These are phyloP conservation scores for Alloplasta piceator DNA, from an alignment of 2,888 invertebrate genomes.

Conservation along the genomic window DNA sequence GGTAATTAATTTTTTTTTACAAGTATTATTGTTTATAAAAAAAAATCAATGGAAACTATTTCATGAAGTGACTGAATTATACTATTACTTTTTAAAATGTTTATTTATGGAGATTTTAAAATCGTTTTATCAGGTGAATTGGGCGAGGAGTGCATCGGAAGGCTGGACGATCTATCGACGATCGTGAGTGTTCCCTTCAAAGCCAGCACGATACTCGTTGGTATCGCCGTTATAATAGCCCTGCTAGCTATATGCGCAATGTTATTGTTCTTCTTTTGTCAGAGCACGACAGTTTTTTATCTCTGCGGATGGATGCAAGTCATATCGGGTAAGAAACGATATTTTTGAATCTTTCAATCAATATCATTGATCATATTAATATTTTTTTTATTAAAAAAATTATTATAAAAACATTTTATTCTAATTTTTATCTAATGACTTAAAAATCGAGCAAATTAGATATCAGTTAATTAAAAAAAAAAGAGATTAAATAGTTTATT, in stretches of 20 bases:
- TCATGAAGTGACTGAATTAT: neutral
- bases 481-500: too few relatives aligned
- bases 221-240: constrained; percentile 92
- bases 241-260: constrained; percentile 94
- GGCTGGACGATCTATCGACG: constrained; percentile 92
- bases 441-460: too few relatives aligned
- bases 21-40: neutral
- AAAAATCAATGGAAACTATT: neutral
- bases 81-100: neutral
- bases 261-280: constrained; percentile 96
- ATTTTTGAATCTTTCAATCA: too few relatives aligned
- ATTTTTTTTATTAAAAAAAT: too few relatives aligned
- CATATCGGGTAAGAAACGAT: constrained; percentile 91
- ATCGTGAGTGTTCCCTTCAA: constrained; percentile 94
- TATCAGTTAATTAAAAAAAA: too few relatives aligned
- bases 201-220: constrained; percentile 94
- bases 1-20: neutral
- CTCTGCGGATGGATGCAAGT: constrained; percentile 98
- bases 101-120: constrained; percentile 18
- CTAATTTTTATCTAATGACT: too few relatives aligned
- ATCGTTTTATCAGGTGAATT: constrained; percentile 86
- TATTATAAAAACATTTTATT: too few relatives aligned
- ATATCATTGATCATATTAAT: too few relatives aligned
- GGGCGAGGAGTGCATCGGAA: constrained; percentile 92
- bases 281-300: constrained; percentile 95